These are phyloP conservation scores for Acrocera orbiculus DNA, from an alignment of 2,888 invertebrate genomes.

Conservation along the genomic window DNA sequence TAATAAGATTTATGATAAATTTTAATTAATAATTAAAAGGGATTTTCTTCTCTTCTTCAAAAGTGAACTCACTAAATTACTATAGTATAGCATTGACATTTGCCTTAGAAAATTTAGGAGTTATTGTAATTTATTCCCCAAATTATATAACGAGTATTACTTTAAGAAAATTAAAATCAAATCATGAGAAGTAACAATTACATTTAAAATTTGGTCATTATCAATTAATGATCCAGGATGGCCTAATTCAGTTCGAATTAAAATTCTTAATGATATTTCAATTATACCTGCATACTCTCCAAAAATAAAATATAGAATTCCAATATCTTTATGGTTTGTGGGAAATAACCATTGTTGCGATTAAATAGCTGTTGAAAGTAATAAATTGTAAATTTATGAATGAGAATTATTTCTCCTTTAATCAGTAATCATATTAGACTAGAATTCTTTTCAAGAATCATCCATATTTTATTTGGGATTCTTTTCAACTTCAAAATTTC, in stretches of 20 bases:
- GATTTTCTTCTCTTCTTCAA: too few relatives aligned
- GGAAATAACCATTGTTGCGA: conserved; percentile 49
- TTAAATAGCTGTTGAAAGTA: conserved; percentile 45
- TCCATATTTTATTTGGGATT: too few relatives aligned
- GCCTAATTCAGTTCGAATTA: conserved; percentile 57
- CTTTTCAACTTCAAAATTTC: too few relatives aligned
- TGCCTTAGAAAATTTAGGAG: too few relatives aligned
- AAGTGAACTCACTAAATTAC: too few relatives aligned
- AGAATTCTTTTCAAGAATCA: too few relatives aligned
- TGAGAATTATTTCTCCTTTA: conserved; percentile 37
- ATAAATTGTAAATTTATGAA: conserved; percentile 49
- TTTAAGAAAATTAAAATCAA: conserved; percentile 72
- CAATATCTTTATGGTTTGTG: conserved; percentile 62
- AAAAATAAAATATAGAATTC: conserved; percentile 51
- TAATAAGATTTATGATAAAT: too few relatives aligned
- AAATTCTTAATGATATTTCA: conserved; percentile 48
- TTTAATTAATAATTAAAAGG: too few relatives aligned
- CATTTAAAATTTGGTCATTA: conserved; percentile 62
- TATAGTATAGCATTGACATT: too few relatives aligned
- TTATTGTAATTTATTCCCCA: too few relatives aligned
- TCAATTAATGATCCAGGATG: conserved; percentile 47
- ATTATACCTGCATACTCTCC: conserved; percentile 50
- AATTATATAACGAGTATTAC: conserved; percentile 53
- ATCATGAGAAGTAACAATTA: conserved; percentile 61
- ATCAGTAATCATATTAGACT: conserved; percentile 41